Evolutionary conservation across 2,113 vertebrate genomes (phyloP).

Genomic region (Lasiurus cinereus): DNA sequence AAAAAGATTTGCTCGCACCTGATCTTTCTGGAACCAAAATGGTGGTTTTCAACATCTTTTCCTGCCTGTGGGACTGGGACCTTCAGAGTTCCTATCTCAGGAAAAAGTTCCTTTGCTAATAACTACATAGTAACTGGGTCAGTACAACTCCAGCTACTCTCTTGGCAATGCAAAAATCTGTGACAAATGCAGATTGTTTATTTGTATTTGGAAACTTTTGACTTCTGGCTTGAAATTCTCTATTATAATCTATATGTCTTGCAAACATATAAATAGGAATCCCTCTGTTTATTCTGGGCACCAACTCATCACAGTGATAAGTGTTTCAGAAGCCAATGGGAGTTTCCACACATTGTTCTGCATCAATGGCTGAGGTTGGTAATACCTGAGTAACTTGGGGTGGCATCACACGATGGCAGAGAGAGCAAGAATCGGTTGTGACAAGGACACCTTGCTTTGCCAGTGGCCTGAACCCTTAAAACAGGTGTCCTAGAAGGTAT

Average conservation of each 20-base stretch:
- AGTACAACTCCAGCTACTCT: not conserved
- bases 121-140: not conserved
- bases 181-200: not conserved
- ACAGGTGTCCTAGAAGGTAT: not conserved
- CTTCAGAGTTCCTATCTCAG: not conserved
- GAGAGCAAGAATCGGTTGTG: not conserved
- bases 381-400: not conserved
- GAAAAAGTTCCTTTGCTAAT: not conserved
- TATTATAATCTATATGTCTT: not conserved
- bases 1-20: not conserved
- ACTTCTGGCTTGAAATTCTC: slow-evolving; percentile 8
- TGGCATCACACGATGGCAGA: not conserved
- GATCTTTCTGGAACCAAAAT: not conserved
- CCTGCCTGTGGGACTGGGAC: not conserved
- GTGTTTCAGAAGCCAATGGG: not conserved
- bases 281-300: not conserved
- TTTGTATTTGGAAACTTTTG: slow-evolving; percentile 12
- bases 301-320: not conserved
- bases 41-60: not conserved
- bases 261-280: not conserved
- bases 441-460: not conserved
- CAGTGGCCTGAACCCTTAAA: not conserved
- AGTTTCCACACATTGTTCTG: not conserved
- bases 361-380: not conserved
- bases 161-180: not conserved